Conservation (phyloP, 2,888 invertebrate genomes). For the Halictus ligatus region DNA sequence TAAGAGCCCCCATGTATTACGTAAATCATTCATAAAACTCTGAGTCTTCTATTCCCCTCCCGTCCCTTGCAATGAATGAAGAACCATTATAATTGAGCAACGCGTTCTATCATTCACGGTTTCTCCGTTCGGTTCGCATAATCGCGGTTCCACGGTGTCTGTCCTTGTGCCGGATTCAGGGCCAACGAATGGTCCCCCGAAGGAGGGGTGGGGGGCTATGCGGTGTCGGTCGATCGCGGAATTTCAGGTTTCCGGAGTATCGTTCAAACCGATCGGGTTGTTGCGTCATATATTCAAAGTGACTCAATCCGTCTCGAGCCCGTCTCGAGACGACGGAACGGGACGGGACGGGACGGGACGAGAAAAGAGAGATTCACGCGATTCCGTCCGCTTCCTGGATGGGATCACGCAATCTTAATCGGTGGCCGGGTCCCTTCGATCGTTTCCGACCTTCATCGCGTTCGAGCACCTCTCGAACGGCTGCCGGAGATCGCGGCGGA, state of each 20-base stretch:
- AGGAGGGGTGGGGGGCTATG: neutral
- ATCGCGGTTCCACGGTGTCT: neutral
- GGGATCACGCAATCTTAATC: slow-evolving; percentile 13
- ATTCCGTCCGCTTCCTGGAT: slow-evolving; percentile 14
- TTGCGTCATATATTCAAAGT: slow-evolving; percentile 21
- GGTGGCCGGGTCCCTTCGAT: neutral
- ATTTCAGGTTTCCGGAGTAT: neutral
- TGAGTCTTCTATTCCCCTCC: too few relatives aligned
- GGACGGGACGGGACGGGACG: neutral
- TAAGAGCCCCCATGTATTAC: too few relatives aligned
- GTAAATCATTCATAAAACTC: too few relatives aligned
- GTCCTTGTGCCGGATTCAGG: neutral
- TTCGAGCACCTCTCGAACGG: neutral
- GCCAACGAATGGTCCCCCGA: neutral
- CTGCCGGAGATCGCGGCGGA: neutral
- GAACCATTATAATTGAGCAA: too few relatives aligned
- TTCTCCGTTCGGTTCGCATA: neutral
- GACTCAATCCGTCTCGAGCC: slow-evolving; percentile 15
- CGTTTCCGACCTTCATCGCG: neutral
- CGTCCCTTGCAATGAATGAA: too few relatives aligned
- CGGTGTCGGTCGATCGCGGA: neutral
- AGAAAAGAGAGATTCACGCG: slow-evolving; percentile 21
- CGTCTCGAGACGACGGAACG: neutral
- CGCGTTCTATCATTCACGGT: too few relatives aligned
- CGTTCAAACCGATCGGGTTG: neutral